phyloP scores from a whole-genome alignment of 2,888 invertebrate species.

The Tetramorium bicarinatum region DNA sequence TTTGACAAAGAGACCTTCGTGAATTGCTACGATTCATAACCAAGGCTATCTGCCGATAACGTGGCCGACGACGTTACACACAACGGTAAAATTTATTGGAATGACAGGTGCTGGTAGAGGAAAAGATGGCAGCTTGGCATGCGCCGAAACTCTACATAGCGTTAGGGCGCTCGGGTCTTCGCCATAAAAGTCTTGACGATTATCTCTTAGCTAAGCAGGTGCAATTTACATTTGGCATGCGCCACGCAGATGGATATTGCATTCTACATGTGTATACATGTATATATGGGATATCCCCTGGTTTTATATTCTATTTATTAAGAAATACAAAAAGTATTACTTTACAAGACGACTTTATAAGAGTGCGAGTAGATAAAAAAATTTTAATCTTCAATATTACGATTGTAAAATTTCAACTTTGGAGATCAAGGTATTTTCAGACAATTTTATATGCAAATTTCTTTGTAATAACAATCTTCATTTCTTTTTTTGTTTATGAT shows the following conservation, averaged over 20 bases:
- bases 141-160: slow-evolving; percentile 34
- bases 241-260: background rate
- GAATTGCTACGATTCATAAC: slow-evolving; percentile 54
- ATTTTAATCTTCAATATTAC: background rate
- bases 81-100: slow-evolving; percentile 56
- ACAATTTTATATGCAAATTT: background rate
- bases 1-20: slow-evolving; percentile 50
- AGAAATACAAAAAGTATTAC: background rate
- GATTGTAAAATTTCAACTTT: slow-evolving; percentile 1
- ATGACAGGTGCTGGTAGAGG: slow-evolving; percentile 57
- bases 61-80: slow-evolving; percentile 45
- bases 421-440: background rate
- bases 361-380: background rate
- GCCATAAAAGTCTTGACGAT: slow-evolving; percentile 36
- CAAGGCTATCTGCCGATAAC: slow-evolving; percentile 61
- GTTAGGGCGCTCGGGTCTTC: slow-evolving; percentile 18
- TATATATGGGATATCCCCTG: no score
- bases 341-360: background rate
- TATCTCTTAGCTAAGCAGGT: slow-evolving; percentile 27
- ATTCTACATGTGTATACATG: background rate
- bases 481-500: background rate
- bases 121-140: slow-evolving; percentile 29
- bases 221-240: slow-evolving; percentile 16
- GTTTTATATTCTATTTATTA: background rate
- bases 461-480: background rate